Base-by-base conservation (phyloP, 2,113 vertebrate genomes). In the Oreochromis tanganicae region DNA sequence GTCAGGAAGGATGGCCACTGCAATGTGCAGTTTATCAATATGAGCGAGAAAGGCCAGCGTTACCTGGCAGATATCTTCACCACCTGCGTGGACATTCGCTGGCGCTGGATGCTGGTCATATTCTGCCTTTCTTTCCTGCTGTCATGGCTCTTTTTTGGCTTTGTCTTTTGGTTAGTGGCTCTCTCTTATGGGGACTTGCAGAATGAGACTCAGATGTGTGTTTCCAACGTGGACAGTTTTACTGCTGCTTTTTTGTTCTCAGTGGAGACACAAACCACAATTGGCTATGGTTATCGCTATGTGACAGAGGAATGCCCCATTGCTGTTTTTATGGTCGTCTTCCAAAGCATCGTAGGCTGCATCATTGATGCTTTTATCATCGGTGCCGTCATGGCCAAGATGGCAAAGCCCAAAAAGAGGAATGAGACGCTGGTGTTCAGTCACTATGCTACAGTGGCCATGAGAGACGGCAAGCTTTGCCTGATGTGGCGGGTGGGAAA, bases 401-500 rank as follows among this genome's bases (percentile, higher is more conserved):
- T 99, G 98, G 98, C 98, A 6, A 99, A 98, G 91, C 98, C 98
- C 9, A 99, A 98, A 95, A 99, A 99, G 95, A 97, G 98, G 73
- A 99, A 99, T 0, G 98, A 99, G 94, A 99, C 98, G 2, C 97
- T 99, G 0, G 96, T 99, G 92, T 99, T 99, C 95, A 99, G 98
- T 87, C 96, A 99, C 94, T 97, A 97, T 0, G 98, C 98, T 0
- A 97, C 98, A 27, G 96, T 99, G 56, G 98, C 98, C 93, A 98
- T 99, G 98, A 96, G 98, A 83, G 98, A 99, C 0, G 96, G 97
- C n/a, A 99, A 99, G 82, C 97, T 99, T 19, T 99, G 98, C 86
- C 92, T 99, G 83, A 99, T 99, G 98, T 99, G 98, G 98, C 97
- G 98, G 0, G 98, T 99, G 46, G 98, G 97, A 4, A 99, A 99